Evolutionary conservation across 2,888 invertebrate genomes (phyloP).

Genomic region (Drosophila anceps): DNA sequence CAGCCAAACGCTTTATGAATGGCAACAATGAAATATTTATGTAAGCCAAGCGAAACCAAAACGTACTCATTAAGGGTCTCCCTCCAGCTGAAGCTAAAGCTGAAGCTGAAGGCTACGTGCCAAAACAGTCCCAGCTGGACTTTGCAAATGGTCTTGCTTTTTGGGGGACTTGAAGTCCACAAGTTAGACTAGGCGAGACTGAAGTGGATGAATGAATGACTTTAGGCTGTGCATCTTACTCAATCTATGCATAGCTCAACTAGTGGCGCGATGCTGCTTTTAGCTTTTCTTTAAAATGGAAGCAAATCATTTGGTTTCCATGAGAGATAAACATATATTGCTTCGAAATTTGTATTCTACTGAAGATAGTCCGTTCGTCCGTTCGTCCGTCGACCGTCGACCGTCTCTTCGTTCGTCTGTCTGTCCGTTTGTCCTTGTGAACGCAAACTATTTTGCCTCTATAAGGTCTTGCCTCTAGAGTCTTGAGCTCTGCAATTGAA

Average conservation of each 20-base stretch:
- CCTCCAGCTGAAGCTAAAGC: neutral
- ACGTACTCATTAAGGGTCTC: neutral
- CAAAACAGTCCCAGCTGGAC: neutral
- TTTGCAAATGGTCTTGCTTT: neutral
- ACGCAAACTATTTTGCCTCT: neutral
- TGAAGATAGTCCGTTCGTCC: neutral
- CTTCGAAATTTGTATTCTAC: too few relatives aligned
- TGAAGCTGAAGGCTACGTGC: neutral
- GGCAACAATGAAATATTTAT: conserved; percentile 76
- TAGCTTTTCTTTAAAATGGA: neutral
- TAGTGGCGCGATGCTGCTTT: neutral
- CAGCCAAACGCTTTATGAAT: conserved; percentile 68
- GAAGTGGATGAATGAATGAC: neutral
- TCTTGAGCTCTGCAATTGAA: neutral
- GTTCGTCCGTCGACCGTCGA: too few relatives aligned
- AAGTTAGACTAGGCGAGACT: neutral
- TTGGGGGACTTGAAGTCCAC: neutral
- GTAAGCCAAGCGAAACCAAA: conserved; percentile 24
- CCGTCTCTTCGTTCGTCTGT: neutral
- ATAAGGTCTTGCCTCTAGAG: neutral
- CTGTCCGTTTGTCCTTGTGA: neutral
- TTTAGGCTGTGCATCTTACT: neutral
- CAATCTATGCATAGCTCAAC: neutral
- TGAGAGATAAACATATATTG: neutral
- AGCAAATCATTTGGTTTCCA: neutral